A percentile compares a stretch with the other conserved stretches of the same genome.
Conservation (phyloP, 2,113 vertebrate species). For the Synchiropus splendidus region DNA sequence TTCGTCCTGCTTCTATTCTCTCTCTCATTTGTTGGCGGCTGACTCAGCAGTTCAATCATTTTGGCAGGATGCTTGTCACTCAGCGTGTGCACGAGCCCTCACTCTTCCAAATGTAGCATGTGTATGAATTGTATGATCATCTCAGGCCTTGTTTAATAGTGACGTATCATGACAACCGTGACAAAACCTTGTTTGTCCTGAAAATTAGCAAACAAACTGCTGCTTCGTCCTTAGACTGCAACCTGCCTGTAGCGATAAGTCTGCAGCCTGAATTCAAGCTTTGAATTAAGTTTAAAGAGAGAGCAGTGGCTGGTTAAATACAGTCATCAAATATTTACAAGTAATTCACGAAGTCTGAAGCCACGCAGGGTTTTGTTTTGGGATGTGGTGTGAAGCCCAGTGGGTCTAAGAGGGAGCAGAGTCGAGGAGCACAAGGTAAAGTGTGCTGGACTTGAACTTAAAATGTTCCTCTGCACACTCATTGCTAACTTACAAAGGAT, state of each 20-base stretch:
- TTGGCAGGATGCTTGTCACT: conserved; percentile 22
- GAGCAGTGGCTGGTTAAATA: conserved; percentile 3
- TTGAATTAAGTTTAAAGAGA: background rate
- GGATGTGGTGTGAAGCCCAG: too few species aligned
- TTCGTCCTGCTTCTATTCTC: conserved; percentile 27
- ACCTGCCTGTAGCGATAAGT: too few species aligned
- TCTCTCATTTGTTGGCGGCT: conserved; percentile 16
- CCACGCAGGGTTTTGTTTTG: conserved; percentile 1
- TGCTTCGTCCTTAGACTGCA: background rate
- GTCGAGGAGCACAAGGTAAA: too few species aligned
- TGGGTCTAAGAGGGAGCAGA: too few species aligned
- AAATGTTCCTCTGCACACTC: too few species aligned
- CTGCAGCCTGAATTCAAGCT: background rate
- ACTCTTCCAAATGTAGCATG: conserved; percentile 20
- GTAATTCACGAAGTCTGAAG: conserved; percentile 20
- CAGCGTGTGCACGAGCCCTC: conserved; percentile 15
- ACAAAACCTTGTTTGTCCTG: conserved; percentile 22
- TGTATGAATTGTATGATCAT: conserved; percentile 30
- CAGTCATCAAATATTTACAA: conserved; percentile 31
- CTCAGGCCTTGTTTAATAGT: conserved; percentile 17
- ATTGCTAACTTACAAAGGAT: too few species aligned
- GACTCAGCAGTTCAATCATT: conserved; percentile 37
- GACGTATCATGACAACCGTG: conserved; percentile 13
- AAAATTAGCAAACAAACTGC: conserved; percentile 2
- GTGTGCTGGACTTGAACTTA: too few species aligned